Base-by-base conservation (phyloP, 2,113 vertebrate genomes). In the Pygoscelis adeliae region DNA sequence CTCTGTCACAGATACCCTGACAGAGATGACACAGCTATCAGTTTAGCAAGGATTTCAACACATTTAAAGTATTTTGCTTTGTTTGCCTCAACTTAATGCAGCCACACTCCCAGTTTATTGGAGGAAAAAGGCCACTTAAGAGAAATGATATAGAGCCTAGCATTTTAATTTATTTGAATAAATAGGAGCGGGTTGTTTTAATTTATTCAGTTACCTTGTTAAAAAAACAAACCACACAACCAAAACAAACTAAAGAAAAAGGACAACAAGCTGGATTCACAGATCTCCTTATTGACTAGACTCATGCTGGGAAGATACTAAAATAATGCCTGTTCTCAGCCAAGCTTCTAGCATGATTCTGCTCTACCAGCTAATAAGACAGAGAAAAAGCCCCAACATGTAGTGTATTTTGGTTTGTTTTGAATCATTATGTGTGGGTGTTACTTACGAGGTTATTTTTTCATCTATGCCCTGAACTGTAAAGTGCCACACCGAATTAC, bases 321-420 rank as follows among this genome's bases (percentile, higher is more conserved):
- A 87, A 83, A 59, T 49, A 83, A 70, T 1, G 11, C 27, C 36
- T 66, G 56, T 61, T 66, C 47, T 88, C 56, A 93, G 71, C 9
- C 76, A 67, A 63, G 53, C n/a, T 73, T 67, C 47, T 47, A 82
- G 49, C 13, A 14, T 15, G 17, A 63, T 70, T 71, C 40, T 67
- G 32, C 25, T 69, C 84, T 78, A 42, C 14, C 20, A 69, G 34
- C 32, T 74, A 47, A n/a, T 11, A 15, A 53, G 14, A 59, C 16
- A 32, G 15, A 38, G 5, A 5, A 23, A 47, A 78, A 29, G 9
- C 0, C 8, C 10, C 34, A 58, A 14, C 6, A 22, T 2, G 1
- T 13, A 44, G 19, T 10, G 8, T 65, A 53, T 79, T 83, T 74
- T 73, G 34, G 21, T 55, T 77, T 92, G 52, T 42, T 86, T 72